phyloP scores from a whole-genome alignment of 2,888 invertebrate species.

The Melieria crassipennis region DNA sequence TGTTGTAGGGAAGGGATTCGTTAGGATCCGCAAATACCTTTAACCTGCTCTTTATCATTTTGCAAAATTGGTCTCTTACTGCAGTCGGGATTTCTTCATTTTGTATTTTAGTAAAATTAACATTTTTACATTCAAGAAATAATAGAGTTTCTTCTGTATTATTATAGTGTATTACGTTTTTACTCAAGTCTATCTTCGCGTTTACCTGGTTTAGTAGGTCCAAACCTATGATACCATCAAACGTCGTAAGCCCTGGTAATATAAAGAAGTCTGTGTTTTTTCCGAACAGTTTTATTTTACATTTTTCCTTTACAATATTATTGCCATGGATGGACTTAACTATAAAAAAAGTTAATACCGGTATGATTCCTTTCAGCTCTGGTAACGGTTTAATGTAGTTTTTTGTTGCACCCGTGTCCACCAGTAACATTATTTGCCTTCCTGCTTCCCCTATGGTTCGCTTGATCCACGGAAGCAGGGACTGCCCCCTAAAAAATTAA shows the following conservation, averaged over 20 bases:
- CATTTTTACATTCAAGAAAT: slow-evolving; percentile 39
- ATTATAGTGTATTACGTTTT: slow-evolving; percentile 26
- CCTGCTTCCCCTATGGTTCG: slow-evolving; percentile 11
- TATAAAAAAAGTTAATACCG: slow-evolving; percentile 29
- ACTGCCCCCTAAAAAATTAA: slow-evolving; percentile 13
- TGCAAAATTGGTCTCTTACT: slow-evolving; percentile 27
- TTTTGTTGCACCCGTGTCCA: slow-evolving; percentile 40
- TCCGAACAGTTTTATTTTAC: slow-evolving; percentile 34
- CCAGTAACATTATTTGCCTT: slow-evolving; percentile 9
- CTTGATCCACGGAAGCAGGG: slow-evolving; percentile 15
- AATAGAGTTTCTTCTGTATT: slow-evolving; percentile 33
- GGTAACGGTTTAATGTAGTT: slow-evolving; percentile 36
- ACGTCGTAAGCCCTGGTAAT: slow-evolving; percentile 34
- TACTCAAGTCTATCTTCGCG: slow-evolving; percentile 38
- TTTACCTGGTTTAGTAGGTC: slow-evolving; percentile 40
- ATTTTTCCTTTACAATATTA: slow-evolving; percentile 37
- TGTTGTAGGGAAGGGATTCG: slow-evolving; percentile 30
- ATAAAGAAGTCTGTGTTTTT: slow-evolving; percentile 38
- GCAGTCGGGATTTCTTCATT: slow-evolving; percentile 28
- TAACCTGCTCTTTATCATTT: slow-evolving; percentile 30
- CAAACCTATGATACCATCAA: slow-evolving; percentile 42
- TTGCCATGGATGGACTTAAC: slow-evolving; percentile 39
- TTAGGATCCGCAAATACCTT: neutral
- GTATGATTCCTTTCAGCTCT: slow-evolving; percentile 23
- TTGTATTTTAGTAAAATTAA: slow-evolving; percentile 38